A percentile compares a stretch with the other conserved stretches of the same genome.
Evolutionary conservation across 2,888 invertebrate species (phyloP).

Genomic region (Pyrrhosoma nymphula): DNA sequence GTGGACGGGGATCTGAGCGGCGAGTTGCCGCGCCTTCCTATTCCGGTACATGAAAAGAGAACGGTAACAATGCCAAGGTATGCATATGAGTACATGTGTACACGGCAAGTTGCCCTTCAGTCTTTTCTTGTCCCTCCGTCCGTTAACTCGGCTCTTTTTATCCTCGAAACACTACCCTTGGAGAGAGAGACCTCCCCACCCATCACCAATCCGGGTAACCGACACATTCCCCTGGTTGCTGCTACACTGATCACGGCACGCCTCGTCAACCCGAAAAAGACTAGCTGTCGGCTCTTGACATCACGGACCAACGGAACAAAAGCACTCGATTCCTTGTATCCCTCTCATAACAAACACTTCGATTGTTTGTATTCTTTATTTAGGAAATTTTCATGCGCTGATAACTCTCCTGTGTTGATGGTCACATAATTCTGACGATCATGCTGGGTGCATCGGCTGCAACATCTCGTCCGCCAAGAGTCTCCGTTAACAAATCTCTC

Average conservation of each 20-base stretch:
- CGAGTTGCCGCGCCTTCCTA: background rate
- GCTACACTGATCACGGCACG: background rate
- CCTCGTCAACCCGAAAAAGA: background rate
- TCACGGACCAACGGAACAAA: background rate
- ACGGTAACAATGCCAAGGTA: background rate
- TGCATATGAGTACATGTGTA: slow-evolving; percentile 18
- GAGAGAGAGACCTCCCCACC: background rate
- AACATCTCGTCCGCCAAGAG: too few species aligned
- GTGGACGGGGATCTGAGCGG: background rate
- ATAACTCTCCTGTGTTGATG: too few species aligned
- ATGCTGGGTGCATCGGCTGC: too few species aligned
- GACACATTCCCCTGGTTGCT: background rate
- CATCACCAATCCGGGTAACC: background rate
- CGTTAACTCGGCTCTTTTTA: background rate
- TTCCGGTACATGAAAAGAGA: background rate
- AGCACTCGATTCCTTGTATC: too few species aligned
- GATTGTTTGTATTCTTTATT: too few species aligned
- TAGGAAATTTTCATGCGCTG: too few species aligned
- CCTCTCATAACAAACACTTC: too few species aligned
- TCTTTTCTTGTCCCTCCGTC: background rate
- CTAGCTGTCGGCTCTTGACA: background rate
- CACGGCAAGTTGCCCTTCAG: background rate
- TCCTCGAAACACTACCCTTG: background rate
- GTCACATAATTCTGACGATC: too few species aligned
- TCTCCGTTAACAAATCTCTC: too few species aligned